A percentile compares a stretch with the other conserved stretches of the same genome.
These are phyloP conservation scores for Mormyrus proboscirostris DNA, from an alignment of 2,797 vertebrate genomes.

Conservation along the genomic window DNA sequence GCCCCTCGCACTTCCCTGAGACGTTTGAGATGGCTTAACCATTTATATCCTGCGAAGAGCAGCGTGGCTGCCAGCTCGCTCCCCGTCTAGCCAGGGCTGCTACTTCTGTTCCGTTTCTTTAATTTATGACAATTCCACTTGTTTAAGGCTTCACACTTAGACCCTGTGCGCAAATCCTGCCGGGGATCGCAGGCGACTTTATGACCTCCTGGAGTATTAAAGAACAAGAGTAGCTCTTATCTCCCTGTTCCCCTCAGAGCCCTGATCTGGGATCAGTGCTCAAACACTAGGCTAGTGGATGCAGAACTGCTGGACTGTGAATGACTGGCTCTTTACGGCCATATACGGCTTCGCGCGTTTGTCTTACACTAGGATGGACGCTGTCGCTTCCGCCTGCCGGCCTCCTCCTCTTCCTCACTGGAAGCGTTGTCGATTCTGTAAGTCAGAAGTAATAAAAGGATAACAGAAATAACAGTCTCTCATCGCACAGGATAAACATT, in stretches of 20 bases:
- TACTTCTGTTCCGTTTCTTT: not conserved
- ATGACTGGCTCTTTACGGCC: not conserved
- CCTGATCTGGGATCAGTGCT: not conserved
- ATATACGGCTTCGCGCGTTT: not conserved
- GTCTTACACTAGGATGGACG: not conserved
- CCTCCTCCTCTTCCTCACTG: not conserved
- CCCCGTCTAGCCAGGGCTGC: not conserved
- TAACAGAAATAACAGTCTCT: conserved; percentile 8
- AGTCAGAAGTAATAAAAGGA: conserved; percentile 23
- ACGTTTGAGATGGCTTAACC: not conserved
- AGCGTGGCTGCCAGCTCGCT: not conserved
- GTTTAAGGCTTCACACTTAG: not conserved
- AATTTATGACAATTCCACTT: not conserved
- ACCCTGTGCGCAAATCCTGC: not conserved
- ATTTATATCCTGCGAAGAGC: not conserved
- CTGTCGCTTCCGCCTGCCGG: conserved; percentile 4
- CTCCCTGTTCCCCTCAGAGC: not conserved
- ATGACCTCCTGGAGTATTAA: not conserved
- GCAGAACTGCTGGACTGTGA: not conserved
- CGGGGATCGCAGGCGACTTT: not conserved
- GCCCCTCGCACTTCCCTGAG: not conserved
- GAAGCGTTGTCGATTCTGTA: not conserved
- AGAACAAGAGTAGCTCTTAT: not conserved
- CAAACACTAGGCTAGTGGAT: not conserved
- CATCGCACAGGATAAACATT: conserved; percentile 3